Evolutionary conservation across 92 coral and sea anemone species (phyloP).

Genomic region (Siderastrea siderea): DNA sequence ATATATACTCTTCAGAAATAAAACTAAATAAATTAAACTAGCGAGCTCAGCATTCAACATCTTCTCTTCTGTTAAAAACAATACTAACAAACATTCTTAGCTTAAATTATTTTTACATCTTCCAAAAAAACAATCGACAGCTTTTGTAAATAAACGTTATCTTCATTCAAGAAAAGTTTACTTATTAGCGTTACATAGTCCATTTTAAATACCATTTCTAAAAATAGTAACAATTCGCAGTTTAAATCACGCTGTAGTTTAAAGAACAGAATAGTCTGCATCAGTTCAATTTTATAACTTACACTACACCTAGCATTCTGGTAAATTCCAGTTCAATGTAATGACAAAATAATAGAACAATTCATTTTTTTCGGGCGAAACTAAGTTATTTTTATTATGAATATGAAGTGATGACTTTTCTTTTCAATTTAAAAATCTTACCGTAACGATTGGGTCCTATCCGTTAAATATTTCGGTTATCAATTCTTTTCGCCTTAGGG

Average conservation of each 20-base stretch:
- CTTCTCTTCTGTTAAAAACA: background rate
- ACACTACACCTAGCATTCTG: background rate
- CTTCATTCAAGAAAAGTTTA: background rate
- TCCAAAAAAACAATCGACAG: background rate
- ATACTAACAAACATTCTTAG: background rate
- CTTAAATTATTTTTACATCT: background rate
- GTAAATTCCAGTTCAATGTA: background rate
- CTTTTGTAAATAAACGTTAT: background rate
- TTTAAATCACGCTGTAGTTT: background rate
- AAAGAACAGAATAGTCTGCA: background rate
- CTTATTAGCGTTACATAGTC: background rate
- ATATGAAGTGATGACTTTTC: constrained; percentile 3
- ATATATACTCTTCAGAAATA: background rate
- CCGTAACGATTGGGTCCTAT: background rate
- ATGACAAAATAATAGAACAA: background rate
- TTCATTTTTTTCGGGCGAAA: background rate
- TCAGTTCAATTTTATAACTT: background rate
- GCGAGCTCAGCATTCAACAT: background rate
- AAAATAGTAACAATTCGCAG: background rate
- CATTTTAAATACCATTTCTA: background rate
- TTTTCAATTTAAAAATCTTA: background rate
- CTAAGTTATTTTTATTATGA: background rate
- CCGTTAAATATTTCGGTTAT: constrained; percentile 11
- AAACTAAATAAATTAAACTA: background rate
- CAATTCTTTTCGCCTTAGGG: constrained; percentile 26